Evolutionary conservation across 2,888 invertebrate species (phyloP).

Genomic region (Sympetrum striolatum): DNA sequence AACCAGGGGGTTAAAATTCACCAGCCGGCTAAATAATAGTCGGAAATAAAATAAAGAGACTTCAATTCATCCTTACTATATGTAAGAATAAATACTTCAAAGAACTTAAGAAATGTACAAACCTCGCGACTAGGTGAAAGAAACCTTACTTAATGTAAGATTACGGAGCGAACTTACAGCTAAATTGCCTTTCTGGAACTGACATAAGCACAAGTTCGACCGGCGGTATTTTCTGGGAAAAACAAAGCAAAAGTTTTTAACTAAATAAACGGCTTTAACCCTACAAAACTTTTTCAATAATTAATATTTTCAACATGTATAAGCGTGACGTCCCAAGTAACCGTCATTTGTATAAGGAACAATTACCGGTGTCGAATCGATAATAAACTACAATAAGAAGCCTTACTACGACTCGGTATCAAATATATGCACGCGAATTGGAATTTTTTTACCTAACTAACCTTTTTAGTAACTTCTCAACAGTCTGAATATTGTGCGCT

Average conservation of each 20-base stretch:
- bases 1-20: not conserved
- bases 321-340: constrained; percentile 37
- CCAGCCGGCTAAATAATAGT: not conserved
- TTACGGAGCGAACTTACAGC: not conserved
- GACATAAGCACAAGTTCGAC: not conserved
- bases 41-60: not conserved
- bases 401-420: not conserved
- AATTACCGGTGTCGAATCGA: constrained; percentile 37
- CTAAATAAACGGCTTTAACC: not conserved
- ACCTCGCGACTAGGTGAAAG: not conserved
- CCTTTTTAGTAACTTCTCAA: not conserved
- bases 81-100: not conserved
- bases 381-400: constrained; percentile 10
- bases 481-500: constrained; percentile 41
- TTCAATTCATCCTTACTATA: not conserved
- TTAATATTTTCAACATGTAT: constrained; percentile 8
- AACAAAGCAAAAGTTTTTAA: not conserved
- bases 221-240: not conserved
- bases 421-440: not conserved
- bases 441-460: constrained; percentile 4
- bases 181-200: not conserved
- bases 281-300: not conserved
- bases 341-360: constrained; percentile 32
- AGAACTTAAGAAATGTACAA: not conserved
- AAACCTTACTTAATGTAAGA: not conserved